Conservation (phyloP, 2,888 invertebrate species). For the Arctia plantaginis region DNA sequence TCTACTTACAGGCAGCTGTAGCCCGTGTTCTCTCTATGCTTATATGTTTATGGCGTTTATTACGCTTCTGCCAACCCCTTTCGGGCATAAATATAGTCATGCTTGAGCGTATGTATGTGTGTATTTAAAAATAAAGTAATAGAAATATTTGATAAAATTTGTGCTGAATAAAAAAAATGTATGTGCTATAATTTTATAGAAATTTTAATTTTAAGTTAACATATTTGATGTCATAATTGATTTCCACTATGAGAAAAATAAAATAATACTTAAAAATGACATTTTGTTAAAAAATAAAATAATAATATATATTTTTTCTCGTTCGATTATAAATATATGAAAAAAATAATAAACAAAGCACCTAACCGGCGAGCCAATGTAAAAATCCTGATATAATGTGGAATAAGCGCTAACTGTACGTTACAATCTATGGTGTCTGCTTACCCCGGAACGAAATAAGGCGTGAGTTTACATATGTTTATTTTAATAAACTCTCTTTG, state of each 20-base stretch:
- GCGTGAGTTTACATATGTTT: background rate
- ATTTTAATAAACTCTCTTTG: background rate
- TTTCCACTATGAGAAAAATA: background rate
- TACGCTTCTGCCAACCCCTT: no score
- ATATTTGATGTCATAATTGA: background rate
- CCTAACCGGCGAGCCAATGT: no score
- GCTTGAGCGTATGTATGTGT: background rate
- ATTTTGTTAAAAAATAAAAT: background rate
- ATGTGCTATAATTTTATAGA: no score
- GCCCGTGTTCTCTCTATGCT: no score
- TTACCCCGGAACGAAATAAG: background rate
- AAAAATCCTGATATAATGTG: no score
- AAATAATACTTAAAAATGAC: background rate
- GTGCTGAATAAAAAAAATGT: background rate
- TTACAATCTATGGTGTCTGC: background rate
- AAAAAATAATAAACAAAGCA: no score
- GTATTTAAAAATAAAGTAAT: background rate
- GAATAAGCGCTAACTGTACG: background rate
- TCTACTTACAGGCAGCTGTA: no score
- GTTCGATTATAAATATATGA: no score
- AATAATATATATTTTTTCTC: no score
- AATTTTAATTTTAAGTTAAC: no score
- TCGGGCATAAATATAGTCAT: no score
- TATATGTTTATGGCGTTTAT: no score
- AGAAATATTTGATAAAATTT: background rate